A percentile compares a stretch with the other conserved stretches of the same genome.
These are phyloP conservation scores for Drosophila tsacasi DNA, from an alignment of 1,140 invertebrate species.

Conservation along the genomic window DNA sequence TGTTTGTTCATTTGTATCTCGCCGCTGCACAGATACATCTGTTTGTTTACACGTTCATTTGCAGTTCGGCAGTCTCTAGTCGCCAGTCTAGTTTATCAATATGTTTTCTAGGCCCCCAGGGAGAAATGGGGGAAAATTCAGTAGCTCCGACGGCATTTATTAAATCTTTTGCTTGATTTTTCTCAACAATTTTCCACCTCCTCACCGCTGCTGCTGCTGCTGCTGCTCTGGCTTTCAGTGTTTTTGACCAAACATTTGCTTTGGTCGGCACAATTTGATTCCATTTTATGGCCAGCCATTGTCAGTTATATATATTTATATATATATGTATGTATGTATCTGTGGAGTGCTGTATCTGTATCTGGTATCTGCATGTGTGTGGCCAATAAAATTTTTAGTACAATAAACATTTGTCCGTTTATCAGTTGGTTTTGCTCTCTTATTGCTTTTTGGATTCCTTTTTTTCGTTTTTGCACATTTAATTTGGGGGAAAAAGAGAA, in stretches of 20 bases:
- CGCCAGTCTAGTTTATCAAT: constrained; percentile 47
- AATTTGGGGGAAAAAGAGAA: constrained; percentile 35
- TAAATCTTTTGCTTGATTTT: constrained; percentile 52
- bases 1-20: constrained; percentile 69
- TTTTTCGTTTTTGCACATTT: constrained; percentile 59
- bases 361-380: constrained; percentile 41
- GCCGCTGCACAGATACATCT: constrained; percentile 51
- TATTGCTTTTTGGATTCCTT: constrained; percentile 24
- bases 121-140: constrained; percentile 3
- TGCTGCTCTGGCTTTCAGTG: constrained; percentile 13
- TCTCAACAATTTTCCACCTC: constrained; percentile 23
- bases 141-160: constrained; percentile 42
- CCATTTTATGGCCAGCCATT: constrained; percentile 70
- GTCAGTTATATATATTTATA: constrained; percentile 38
- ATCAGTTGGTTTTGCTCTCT: constrained; percentile 56
- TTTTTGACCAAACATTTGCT: constrained; percentile 68
- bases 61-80: constrained; percentile 14
- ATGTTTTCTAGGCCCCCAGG: constrained; percentile 20
- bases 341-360: constrained; percentile 18
- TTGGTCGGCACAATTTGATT: constrained; percentile 70
- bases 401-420: constrained; percentile 64
- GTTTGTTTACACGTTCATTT: constrained; percentile 59
- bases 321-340: constrained; percentile 13
- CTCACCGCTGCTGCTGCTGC: constrained; percentile 2
- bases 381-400: constrained; percentile 68